Percentiles rank a stretch among this genome's conserved stretches.
Conservation (phyloP, 2,113 vertebrate genomes). For the Centrocercus urophasianus region DNA sequence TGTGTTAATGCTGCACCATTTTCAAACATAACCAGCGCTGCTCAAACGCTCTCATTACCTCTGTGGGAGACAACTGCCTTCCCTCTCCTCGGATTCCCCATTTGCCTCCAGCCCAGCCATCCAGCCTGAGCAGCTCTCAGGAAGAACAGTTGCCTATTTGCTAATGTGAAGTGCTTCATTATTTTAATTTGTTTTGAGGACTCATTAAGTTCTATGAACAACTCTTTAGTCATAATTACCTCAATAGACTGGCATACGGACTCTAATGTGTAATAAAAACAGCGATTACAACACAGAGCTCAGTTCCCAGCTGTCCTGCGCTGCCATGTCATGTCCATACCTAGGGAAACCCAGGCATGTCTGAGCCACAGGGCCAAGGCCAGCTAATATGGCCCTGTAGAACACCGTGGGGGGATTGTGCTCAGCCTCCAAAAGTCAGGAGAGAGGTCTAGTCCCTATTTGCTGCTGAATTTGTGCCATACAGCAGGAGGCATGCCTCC, state of each 20-base stretch:
- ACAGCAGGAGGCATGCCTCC: neutral
- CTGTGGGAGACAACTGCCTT: neutral
- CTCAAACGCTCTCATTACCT: neutral
- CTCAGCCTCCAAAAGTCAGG: neutral
- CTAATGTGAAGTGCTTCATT: neutral
- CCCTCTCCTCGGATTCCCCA: neutral
- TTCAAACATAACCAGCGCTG: neutral
- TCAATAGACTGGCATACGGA: slow-evolving; percentile 43
- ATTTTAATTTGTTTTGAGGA: slow-evolving; percentile 64
- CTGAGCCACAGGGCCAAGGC: neutral
- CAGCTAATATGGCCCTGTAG: neutral
- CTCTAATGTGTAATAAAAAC: slow-evolving; percentile 42
- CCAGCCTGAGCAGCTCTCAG: neutral
- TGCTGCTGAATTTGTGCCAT: neutral
- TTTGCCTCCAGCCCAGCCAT: neutral
- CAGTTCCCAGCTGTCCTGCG: neutral
- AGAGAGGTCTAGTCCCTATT: neutral
- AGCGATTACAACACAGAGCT: accelerated
- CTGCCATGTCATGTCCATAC: neutral
- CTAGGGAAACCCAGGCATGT: neutral
- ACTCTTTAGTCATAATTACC: slow-evolving; percentile 66
- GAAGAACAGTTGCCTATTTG: slow-evolving; percentile 41
- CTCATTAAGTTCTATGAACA: slow-evolving; percentile 48
- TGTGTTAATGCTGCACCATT: neutral
- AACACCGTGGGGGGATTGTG: accelerated